Evolutionary conservation across 2,888 invertebrate species (phyloP).

Genomic region (Machimus rusticus): DNA sequence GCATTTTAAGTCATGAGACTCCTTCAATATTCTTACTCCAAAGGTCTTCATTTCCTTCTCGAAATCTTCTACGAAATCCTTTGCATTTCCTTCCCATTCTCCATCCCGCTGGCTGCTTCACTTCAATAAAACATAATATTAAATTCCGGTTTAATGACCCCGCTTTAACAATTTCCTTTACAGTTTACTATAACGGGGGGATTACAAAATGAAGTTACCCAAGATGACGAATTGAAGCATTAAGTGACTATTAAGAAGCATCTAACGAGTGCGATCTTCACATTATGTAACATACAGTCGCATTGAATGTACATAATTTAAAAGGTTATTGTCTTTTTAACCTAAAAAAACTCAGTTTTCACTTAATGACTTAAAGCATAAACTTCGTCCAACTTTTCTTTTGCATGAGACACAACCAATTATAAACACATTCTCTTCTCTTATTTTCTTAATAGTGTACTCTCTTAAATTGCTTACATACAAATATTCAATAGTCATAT

Average conservation of each 20-base stretch:
- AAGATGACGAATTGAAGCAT: not conserved
- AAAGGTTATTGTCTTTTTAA: not conserved
- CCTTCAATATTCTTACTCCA: not conserved
- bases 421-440: not conserved
- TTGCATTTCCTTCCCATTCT: not conserved
- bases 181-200: not conserved
- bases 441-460: not conserved
- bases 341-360: not conserved
- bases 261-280: not conserved
- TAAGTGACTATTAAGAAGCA: not conserved
- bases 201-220: not conserved
- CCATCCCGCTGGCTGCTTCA: not conserved
- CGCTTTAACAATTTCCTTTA: not conserved
- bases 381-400: not conserved
- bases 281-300: not conserved
- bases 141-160: not conserved
- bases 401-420: not conserved
- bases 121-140: not conserved
- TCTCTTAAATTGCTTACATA: not conserved
- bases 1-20: not conserved
- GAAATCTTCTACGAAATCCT: not conserved
- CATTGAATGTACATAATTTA: not conserved
- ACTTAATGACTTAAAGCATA: too few species aligned
- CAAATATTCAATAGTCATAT: too few species aligned
- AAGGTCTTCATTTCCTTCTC: not conserved